These are phyloP conservation scores for Limnothrissa miodon DNA, from an alignment of 2,113 vertebrate genomes.

Conservation along the genomic window DNA sequence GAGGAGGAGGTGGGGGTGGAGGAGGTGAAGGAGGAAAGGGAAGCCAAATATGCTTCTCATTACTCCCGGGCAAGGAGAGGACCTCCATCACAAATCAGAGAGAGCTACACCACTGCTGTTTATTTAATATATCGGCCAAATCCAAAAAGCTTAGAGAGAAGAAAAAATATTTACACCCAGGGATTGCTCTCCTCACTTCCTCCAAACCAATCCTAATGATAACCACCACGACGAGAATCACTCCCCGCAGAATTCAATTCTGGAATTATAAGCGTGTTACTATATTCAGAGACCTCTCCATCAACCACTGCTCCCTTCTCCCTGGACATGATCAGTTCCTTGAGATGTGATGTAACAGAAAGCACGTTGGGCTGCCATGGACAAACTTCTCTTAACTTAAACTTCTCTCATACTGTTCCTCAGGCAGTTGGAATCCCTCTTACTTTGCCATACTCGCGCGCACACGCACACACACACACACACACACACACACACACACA, in stretches of 20 bases:
- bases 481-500: not conserved
- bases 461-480: too few species aligned
- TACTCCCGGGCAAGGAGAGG: not conserved
- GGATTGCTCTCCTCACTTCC: not conserved
- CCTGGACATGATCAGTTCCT: not conserved
- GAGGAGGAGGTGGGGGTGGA: not conserved
- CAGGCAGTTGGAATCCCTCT: not conserved
- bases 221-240: not conserved
- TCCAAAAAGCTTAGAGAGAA: not conserved
- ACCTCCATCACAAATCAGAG: not conserved
- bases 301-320: not conserved
- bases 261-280: not conserved
- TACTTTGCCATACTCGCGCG: not conserved
- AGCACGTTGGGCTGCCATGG: not conserved
- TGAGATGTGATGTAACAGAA: not conserved
- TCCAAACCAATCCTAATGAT: not conserved
- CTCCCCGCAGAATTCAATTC: not conserved
- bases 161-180: not conserved
- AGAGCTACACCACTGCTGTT: not conserved
- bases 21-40: not conserved
- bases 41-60: conserved; percentile 21
- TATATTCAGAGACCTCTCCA: not conserved
- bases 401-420: not conserved
- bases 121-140: not conserved
- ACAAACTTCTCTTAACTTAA: too few species aligned